These are phyloP conservation scores for Hydrophis major DNA, from an alignment of 2,797 vertebrate species.

Conservation along the genomic window DNA sequence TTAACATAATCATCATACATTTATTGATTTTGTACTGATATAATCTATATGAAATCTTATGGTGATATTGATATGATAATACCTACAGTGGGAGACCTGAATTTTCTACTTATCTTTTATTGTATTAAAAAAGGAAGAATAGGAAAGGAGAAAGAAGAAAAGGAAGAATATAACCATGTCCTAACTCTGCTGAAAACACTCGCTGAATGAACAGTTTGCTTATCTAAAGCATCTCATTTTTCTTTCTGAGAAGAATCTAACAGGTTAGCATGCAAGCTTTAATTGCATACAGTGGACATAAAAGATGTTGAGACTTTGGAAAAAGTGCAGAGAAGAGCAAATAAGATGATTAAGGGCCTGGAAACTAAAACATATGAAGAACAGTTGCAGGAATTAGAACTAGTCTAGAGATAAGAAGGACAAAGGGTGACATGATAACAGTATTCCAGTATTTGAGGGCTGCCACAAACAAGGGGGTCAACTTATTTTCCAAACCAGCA, in stretches of 20 bases:
- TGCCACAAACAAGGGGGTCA: too few relatives aligned
- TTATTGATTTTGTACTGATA: too few relatives aligned
- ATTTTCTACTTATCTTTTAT: background rate
- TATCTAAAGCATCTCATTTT: conserved; percentile 49
- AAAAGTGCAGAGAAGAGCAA: too few relatives aligned
- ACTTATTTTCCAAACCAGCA: too few relatives aligned
- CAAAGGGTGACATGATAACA: too few relatives aligned
- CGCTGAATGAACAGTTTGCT: conserved; percentile 41
- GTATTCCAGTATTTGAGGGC: too few relatives aligned
- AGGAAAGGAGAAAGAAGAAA: background rate
- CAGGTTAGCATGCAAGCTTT: conserved; percentile 49
- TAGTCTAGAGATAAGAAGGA: too few relatives aligned
- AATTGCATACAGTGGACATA: too few relatives aligned
- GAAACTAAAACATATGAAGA: too few relatives aligned
- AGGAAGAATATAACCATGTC: conserved; percentile 43
- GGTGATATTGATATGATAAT: background rate
- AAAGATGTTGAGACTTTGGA: too few relatives aligned
- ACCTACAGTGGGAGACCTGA: background rate
- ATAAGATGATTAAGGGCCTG: too few relatives aligned
- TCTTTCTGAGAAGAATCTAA: conserved; percentile 45
- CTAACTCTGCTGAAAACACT: conserved; percentile 48
- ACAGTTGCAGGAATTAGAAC: too few relatives aligned
- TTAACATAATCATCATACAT: conserved; percentile 18
- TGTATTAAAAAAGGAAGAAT: conserved; percentile 25
- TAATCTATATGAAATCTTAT: background rate